These are phyloP conservation scores for Macrobrachium nipponense DNA, from an alignment of 1,140 invertebrate species.

Conservation along the genomic window DNA sequence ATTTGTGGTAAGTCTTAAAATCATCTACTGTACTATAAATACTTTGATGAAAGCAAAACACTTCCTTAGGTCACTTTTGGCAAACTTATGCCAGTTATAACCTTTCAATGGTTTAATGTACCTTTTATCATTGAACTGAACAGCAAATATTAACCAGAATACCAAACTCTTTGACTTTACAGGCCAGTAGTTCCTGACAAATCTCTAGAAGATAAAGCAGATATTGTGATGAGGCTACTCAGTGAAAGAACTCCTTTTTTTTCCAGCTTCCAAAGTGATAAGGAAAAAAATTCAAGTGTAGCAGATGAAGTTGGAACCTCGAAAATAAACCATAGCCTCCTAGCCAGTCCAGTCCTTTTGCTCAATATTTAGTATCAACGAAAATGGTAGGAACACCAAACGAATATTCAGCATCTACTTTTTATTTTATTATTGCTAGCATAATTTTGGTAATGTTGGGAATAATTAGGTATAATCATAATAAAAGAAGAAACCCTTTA, in stretches of 20 bases:
- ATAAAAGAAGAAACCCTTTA: not conserved
- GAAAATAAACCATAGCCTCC: not conserved
- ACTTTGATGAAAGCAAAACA: no score
- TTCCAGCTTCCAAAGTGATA: no score
- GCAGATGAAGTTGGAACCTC: not conserved
- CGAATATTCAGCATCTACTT: not conserved
- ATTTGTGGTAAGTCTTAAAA: no score
- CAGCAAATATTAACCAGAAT: not conserved
- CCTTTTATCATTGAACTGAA: no score
- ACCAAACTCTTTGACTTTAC: not conserved
- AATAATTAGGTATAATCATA: constrained; percentile 10
- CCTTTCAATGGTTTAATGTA: no score
- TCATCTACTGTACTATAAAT: no score
- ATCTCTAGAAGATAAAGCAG: constrained; percentile 10
- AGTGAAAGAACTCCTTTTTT: not conserved
- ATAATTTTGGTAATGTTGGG: not conserved
- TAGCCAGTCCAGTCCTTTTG: not conserved
- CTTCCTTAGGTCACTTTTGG: no score
- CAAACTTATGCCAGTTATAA: no score
- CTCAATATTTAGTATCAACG: constrained; percentile 11
- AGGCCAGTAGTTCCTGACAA: not conserved
- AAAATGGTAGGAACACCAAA: not conserved
- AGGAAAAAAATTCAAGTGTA: not conserved
- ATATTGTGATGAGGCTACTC: not conserved
- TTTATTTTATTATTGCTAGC: constrained; percentile 11